phyloP scores from a whole-genome alignment of 2,113 vertebrate species.

The Nyctibius bracteatus region DNA sequence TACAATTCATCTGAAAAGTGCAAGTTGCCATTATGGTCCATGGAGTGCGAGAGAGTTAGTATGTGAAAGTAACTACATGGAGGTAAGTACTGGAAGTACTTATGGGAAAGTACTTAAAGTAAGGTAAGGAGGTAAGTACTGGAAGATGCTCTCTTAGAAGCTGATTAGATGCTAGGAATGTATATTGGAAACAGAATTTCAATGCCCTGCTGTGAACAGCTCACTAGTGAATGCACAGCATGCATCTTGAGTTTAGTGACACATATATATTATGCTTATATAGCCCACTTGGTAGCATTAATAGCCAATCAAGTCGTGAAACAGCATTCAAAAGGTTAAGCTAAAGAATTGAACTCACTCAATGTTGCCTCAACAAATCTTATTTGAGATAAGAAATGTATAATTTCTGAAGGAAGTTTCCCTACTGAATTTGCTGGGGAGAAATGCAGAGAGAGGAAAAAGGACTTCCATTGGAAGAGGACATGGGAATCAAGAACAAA shows the following conservation, averaged over 20 bases:
- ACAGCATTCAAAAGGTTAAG: not conserved
- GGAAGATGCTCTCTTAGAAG: not conserved
- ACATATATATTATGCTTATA: not conserved
- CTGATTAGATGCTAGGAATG: not conserved
- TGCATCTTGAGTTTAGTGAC: not conserved
- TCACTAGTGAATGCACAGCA: not conserved
- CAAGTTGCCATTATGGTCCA: not conserved
- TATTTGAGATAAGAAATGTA: not conserved
- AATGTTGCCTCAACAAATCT: not conserved
- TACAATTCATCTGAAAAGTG: not conserved
- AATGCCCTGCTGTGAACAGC: not conserved
- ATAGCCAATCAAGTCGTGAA: not conserved
- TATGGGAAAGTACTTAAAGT: not conserved
- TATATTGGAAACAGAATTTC: not conserved
- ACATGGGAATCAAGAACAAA: not conserved
- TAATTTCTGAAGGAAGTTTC: not conserved
- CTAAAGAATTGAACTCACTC: not conserved
- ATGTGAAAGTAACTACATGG: slow-evolving; percentile 64
- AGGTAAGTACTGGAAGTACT: slow-evolving; percentile 21
- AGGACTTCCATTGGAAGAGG: not conserved
- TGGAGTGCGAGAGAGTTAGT: slow-evolving; percentile 34
- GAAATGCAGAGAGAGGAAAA: not conserved
- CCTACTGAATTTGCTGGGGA: not conserved
- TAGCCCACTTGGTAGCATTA: not conserved
- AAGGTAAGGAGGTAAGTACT: not conserved